Percentiles rank a stretch among this genome's conserved stretches.
These are phyloP conservation scores for Novumbra hubbsi DNA, from an alignment of 2,797 vertebrate genomes.

Conservation along the genomic window DNA sequence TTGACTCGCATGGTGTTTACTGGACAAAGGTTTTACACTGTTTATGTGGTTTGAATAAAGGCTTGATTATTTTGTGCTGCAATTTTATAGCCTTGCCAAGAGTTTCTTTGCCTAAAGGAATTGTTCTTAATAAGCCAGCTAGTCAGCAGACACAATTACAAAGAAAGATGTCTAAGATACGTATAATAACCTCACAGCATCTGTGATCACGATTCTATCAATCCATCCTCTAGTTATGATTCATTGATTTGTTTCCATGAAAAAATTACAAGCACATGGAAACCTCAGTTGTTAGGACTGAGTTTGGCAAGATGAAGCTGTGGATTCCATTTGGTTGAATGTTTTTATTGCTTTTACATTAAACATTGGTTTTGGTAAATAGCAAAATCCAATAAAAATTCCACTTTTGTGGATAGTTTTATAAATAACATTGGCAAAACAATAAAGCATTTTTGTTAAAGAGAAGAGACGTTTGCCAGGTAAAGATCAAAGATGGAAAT, in stretches of 20 bases:
- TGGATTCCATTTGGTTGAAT: not conserved
- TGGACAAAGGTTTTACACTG: not conserved
- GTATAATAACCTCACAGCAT: conserved; percentile 2
- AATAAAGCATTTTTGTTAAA: not conserved
- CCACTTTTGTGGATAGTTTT: not conserved
- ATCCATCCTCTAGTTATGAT: conserved; percentile 15
- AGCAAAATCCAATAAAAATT: not conserved
- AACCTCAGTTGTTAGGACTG: not conserved
- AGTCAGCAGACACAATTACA: conserved; percentile 20
- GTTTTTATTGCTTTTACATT: not conserved
- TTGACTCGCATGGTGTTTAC: not conserved
- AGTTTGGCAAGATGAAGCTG: not conserved
- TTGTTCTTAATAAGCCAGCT: conserved; percentile 1
- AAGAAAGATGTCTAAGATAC: not conserved
- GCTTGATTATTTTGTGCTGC: not conserved
- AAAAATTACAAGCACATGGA: not conserved
- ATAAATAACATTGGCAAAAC: not conserved
- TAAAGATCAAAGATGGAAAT: not conserved
- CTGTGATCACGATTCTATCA: conserved; percentile 14
- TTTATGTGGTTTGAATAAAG: not conserved
- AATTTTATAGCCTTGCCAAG: not conserved
- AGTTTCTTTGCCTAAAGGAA: not conserved
- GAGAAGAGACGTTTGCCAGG: not conserved
- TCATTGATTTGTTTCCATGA: conserved; percentile 19
- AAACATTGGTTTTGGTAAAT: not conserved